A percentile compares a stretch with the other conserved stretches of the same genome.
Evolutionary conservation across 2,797 vertebrate species (phyloP).

Genomic region (Tachyglossus aculeatus): DNA sequence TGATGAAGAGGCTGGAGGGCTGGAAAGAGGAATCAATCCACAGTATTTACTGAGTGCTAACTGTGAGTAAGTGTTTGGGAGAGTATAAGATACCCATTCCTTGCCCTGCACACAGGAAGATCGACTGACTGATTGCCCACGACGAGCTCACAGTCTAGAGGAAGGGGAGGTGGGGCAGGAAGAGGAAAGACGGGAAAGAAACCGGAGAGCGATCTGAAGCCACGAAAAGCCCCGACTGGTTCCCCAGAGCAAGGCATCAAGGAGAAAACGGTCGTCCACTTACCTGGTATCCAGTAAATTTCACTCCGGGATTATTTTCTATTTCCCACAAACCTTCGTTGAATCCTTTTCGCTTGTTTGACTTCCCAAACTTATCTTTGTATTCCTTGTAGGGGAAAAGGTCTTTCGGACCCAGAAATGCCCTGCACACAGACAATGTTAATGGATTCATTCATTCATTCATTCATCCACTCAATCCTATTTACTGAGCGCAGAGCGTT

Average conservation of each 20-base stretch:
- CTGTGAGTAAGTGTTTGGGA: too few relatives aligned
- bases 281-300: constrained; percentile 97
- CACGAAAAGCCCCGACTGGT: too few relatives aligned
- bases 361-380: constrained; percentile 98
- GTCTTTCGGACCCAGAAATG: constrained; percentile 94
- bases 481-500: background rate
- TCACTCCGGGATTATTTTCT: constrained; percentile 97
- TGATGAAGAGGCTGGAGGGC: too few relatives aligned
- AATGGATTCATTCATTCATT: background rate
- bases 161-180: too few relatives aligned
- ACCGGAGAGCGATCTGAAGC: too few relatives aligned
- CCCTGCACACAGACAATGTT: constrained; percentile 72
- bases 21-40: too few relatives aligned
- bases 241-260: constrained; percentile 25
- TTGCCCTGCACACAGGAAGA: too few relatives aligned
- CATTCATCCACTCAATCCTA: background rate
- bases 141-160: too few relatives aligned
- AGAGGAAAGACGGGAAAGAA: too few relatives aligned
- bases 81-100: too few relatives aligned
- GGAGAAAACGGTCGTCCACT: constrained; percentile 44
- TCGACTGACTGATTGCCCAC: too few relatives aligned
- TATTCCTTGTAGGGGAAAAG: constrained; percentile 97
- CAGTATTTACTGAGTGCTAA: too few relatives aligned
- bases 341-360: constrained; percentile 98
- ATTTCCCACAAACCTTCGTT: constrained; percentile 99